These are phyloP conservation scores for Euborellia annulipes DNA, from an alignment of 1,140 invertebrate species.

Conservation along the genomic window DNA sequence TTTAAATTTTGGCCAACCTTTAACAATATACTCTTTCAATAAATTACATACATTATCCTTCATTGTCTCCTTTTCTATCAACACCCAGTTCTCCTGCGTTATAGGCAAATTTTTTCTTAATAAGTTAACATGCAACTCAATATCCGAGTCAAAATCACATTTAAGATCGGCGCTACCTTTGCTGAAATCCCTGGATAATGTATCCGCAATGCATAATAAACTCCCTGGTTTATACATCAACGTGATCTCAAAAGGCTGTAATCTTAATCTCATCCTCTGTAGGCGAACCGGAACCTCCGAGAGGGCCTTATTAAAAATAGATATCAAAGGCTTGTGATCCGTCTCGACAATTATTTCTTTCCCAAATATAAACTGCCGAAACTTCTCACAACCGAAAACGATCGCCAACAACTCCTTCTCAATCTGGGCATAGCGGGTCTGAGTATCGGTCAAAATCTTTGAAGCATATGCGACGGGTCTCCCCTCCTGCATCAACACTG, in stretches of 20 bases:
- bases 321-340: conserved; percentile 29
- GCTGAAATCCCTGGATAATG: conserved; percentile 2
- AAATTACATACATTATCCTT: too few species aligned
- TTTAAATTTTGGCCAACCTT: too few species aligned
- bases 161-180: too few species aligned
- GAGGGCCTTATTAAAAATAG: conserved; percentile 26
- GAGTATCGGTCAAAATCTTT: conserved; percentile 11
- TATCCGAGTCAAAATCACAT: too few species aligned
- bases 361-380: conserved; percentile 26
- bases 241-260: conserved; percentile 24
- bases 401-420: conserved; percentile 35
- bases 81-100: too few species aligned
- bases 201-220: not conserved
- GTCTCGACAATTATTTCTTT: conserved; percentile 27
- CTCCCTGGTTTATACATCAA: conserved; percentile 13
- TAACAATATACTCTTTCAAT: too few species aligned
- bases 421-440: conserved; percentile 25
- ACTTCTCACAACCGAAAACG: conserved; percentile 26
- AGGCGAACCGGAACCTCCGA: conserved; percentile 24
- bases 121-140: too few species aligned
- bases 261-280: conserved; percentile 26
- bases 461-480: conserved; percentile 23
- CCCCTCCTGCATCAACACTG: conserved; percentile 16
- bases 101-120: too few species aligned
- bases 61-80: too few species aligned